Base-by-base conservation (phyloP, 2,888 invertebrate species). In the Hymenopus coronatus region DNA sequence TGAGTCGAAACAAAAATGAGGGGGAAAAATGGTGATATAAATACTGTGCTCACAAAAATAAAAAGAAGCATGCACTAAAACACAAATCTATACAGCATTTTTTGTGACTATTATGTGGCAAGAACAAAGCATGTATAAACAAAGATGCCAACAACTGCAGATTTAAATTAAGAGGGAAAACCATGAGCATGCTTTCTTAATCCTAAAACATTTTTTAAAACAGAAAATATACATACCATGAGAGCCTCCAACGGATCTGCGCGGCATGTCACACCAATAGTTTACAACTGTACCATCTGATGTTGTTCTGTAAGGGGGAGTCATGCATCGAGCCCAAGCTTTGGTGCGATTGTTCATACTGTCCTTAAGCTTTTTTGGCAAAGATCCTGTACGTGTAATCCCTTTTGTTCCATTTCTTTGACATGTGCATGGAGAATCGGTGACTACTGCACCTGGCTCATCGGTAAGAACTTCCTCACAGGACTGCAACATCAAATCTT, bases 221-320 rank as follows among this genome's bases (percentile, higher is more conserved):
- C 14, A 25, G 88, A 88, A 70, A 20, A 82, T 28, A 3, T 28
- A 88, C 89, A 82, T 88, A 89, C 89, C 89, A 84, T 88, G 88
- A 46, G 70, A 54, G 27, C 89, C 88, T 28, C 88, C 33, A 54
- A 88, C 85, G 46, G 88, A 85, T 87, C 81, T 88, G 40, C 84
- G 89, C 95, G 96, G 96, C 93, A 96, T 93, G 94, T 97, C 97
- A 94, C 97, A 97, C 97, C 97, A 97, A 94, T 97, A 97, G 94
- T 96, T 97, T 92, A 97, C 96, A 92, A 96, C 96, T 90, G 97
- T 97, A 91, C 97, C 97, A 94, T 97, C 97, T 46, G 97, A 96
- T 89, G 97, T 97, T 92, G 96, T 95, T 91, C 97, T 95, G 92
- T 96, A 96, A 90, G 97, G 97, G 91, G 97, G 97, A 30, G 89